Conservation (phyloP, 2,888 invertebrate genomes). For the Bimastos eiseni region DNA sequence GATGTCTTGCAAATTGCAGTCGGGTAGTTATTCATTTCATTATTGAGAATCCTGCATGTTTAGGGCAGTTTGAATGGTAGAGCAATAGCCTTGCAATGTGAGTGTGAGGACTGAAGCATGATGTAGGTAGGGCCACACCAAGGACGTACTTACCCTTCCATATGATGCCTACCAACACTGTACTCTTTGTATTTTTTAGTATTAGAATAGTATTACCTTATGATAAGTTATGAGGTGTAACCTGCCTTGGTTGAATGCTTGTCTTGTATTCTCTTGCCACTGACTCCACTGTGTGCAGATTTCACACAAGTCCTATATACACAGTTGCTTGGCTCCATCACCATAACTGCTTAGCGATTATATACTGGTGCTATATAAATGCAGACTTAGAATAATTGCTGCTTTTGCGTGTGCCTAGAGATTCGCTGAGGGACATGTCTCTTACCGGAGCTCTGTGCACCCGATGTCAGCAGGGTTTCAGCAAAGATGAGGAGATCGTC, state of each 20-base stretch:
- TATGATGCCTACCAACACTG: neutral
- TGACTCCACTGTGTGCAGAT: neutral
- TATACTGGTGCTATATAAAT: neutral
- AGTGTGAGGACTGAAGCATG: neutral
- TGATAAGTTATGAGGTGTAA: too few relatives aligned
- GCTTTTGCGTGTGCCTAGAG: neutral
- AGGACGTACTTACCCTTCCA: neutral
- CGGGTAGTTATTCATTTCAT: neutral
- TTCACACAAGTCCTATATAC: neutral
- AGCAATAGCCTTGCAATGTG: slow-evolving; percentile 2
- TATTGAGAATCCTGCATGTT: neutral
- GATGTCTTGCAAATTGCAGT: neutral
- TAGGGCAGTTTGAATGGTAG: neutral
- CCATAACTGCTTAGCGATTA: neutral
- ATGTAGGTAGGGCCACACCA: neutral
- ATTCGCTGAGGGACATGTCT: neutral
- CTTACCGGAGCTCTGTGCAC: slow-evolving; percentile 73
- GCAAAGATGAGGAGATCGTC: slow-evolving; percentile 94
- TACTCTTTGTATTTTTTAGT: neutral
- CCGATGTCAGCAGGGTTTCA: slow-evolving; percentile 93
- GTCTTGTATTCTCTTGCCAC: neutral
- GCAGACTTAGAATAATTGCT: neutral
- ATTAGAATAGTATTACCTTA: too few relatives aligned
- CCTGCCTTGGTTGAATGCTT: neutral
- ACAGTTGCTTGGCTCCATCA: neutral